Percentiles rank a stretch among this genome's conserved stretches.
Evolutionary conservation across 23 tunicate genomes (phyloP).

Genomic region (Ciona savignyi): DNA sequence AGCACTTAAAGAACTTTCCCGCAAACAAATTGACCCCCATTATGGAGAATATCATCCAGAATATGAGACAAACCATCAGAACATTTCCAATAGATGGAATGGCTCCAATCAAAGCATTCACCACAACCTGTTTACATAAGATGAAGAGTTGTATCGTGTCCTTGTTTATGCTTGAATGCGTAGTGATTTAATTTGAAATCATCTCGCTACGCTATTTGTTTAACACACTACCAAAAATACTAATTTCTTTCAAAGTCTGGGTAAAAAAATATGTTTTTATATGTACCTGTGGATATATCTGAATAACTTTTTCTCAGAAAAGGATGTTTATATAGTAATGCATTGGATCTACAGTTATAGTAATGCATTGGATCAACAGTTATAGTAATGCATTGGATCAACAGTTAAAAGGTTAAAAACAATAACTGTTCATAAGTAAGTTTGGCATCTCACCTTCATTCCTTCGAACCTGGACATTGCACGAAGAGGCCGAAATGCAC

Average conservation of each 20-base stretch:
- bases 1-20: slow-evolving; percentile 83
- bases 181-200: not conserved
- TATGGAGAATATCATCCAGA: slow-evolving; percentile 97
- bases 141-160: no score
- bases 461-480: slow-evolving; percentile 97
- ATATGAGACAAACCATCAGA: slow-evolving; percentile 85
- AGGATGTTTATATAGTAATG: not conserved
- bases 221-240: no score
- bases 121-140: slow-evolving; percentile 60
- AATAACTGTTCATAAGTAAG: not conserved
- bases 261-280: no score
- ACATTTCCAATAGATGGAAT: slow-evolving; percentile 93
- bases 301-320: no score
- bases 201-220: no score
- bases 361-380: no score
- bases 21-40: slow-evolving; percentile 96
- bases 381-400: not conserved
- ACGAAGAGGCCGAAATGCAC: slow-evolving; percentile 90
- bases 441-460: slow-evolving; percentile 67
- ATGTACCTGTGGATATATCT: no score
- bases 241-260: no score
- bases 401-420: not conserved
- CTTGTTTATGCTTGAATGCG: no score
- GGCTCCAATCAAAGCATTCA: slow-evolving; percentile 97
- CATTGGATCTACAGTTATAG: no score